Percentiles rank a stretch among this genome's conserved stretches.
Evolutionary conservation across 2,113 vertebrate species (phyloP).

Genomic region (Psophia crepitans): DNA sequence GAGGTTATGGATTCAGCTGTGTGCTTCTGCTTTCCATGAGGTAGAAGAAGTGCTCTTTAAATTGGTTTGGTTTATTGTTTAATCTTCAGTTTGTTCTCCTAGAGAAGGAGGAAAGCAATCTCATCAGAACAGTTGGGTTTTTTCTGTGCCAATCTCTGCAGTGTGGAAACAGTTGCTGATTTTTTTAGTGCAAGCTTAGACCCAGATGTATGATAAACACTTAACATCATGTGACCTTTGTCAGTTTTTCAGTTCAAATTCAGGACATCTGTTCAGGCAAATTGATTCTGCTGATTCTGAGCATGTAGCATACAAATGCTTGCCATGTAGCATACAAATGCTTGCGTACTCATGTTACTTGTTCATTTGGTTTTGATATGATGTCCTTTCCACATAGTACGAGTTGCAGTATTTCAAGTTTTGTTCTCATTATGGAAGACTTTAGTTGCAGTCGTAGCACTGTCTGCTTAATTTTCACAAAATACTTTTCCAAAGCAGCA

Average conservation of each 20-base stretch:
- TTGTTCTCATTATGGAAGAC: background rate
- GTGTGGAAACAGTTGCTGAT: background rate
- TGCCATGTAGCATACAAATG: background rate
- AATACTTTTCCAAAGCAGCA: background rate
- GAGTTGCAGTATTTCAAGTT: background rate
- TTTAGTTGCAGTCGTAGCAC: background rate
- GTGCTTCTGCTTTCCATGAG: background rate
- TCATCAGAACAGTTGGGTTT: background rate
- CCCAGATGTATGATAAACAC: background rate
- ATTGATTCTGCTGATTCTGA: background rate
- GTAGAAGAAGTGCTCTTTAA: background rate
- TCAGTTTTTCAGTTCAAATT: background rate
- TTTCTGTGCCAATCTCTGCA: background rate
- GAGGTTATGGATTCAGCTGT: background rate
- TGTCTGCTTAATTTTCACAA: conserved; percentile 1
- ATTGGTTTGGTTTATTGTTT: background rate
- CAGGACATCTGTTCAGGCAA: background rate
- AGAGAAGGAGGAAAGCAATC: background rate
- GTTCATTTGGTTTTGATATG: background rate
- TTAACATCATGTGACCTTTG: background rate
- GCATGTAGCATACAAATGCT: background rate
- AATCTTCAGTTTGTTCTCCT: background rate
- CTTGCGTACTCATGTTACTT: background rate
- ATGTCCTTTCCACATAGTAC: background rate
- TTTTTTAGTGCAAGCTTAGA: background rate